A percentile compares a stretch with the other conserved stretches of the same genome.
These are phyloP conservation scores for Lepus timidus DNA, from an alignment of 2,113 vertebrate genomes.

Conservation along the genomic window DNA sequence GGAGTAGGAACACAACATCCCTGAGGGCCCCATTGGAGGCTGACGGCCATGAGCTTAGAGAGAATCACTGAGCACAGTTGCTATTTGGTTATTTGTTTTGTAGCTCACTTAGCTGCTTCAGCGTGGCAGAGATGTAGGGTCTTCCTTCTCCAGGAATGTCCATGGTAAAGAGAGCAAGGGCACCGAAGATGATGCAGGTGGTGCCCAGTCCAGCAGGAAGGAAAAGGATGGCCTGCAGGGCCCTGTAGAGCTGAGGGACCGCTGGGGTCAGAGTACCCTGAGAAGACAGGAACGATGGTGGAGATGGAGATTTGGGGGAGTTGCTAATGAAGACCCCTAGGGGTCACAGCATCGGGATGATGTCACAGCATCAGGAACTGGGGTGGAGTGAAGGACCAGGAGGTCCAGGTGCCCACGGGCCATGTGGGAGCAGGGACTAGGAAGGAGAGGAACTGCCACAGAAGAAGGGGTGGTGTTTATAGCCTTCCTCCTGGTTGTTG, in stretches of 20 bases:
- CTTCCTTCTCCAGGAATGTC: neutral
- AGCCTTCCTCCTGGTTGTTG: neutral
- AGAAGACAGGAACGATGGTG: neutral
- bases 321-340: neutral
- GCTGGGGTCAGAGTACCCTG: neutral
- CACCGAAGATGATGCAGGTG: neutral
- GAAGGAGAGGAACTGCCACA: neutral
- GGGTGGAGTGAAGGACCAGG: neutral
- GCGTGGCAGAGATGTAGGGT: neutral
- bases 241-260: neutral
- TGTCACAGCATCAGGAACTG: neutral
- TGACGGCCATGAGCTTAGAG: neutral
- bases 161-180: neutral
- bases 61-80: neutral
- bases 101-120: neutral
- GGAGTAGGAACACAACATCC: neutral
- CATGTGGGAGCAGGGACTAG: neutral
- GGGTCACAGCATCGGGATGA: neutral
- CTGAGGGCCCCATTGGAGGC: neutral
- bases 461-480: neutral
- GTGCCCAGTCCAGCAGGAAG: neutral
- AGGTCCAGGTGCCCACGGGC: neutral
- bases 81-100: slow-evolving; percentile 18
- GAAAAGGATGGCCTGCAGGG: neutral
- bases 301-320: neutral